Conservation (phyloP, 2,113 vertebrate species). For the Notarius quadriscutis region DNA sequence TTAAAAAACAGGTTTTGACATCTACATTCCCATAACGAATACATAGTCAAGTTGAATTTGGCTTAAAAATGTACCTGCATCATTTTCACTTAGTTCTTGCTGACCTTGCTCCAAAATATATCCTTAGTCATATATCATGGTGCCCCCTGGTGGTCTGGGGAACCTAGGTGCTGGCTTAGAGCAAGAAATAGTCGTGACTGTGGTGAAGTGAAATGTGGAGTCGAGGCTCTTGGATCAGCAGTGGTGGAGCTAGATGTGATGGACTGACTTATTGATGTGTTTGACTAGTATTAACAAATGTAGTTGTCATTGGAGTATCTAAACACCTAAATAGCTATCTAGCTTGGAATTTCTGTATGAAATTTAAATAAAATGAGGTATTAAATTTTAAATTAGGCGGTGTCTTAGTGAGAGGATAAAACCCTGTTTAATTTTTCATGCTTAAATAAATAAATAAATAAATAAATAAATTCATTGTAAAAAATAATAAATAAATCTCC, state of each 20-base stretch:
- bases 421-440: not conserved
- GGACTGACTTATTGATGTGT: not conserved
- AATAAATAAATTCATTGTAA: not conserved
- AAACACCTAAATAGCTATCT: not conserved
- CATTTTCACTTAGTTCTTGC: not conserved
- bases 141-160: not conserved
- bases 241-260: not conserved
- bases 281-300: not conserved
- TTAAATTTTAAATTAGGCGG: not conserved
- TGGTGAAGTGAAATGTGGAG: not conserved
- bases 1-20: no score
- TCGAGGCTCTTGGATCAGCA: not conserved
- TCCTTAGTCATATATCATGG: not conserved
- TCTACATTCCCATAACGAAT: no score
- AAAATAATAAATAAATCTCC: not conserved
- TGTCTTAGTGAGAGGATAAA: not conserved
- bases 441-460: not conserved
- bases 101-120: not conserved
- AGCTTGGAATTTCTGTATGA: not conserved
- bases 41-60: not conserved
- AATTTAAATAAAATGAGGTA: not conserved
- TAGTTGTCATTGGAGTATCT: not conserved
- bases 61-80: no score
- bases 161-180: not conserved
- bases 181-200: no score